Evolutionary conservation across 2,113 vertebrate genomes (phyloP).

Genomic region (Ariopsis seemanni): DNA sequence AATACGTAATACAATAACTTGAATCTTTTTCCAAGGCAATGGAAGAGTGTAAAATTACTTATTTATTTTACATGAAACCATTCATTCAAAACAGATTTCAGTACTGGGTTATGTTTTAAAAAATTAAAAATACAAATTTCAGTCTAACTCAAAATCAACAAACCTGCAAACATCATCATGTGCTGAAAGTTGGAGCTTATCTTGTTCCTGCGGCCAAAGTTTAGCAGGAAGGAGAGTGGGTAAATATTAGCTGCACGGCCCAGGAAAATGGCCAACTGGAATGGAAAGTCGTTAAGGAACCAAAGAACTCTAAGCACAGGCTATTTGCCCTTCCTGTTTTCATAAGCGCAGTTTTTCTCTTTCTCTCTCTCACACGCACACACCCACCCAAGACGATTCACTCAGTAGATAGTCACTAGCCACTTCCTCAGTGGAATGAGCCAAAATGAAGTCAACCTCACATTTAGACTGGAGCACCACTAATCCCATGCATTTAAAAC

Average conservation of each 20-base stretch:
- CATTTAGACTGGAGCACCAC: neutral
- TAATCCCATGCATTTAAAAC: neutral
- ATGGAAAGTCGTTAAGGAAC: slow-evolving; percentile 74
- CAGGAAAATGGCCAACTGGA: slow-evolving; percentile 90
- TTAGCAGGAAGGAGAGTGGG: slow-evolving; percentile 94
- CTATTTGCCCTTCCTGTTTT: neutral
- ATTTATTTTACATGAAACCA: neutral
- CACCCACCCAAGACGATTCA: neutral
- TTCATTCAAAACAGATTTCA: neutral
- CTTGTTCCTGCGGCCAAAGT: slow-evolving; percentile 93
- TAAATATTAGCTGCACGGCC: slow-evolving; percentile 99
- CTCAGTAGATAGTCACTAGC: neutral
- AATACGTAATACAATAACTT: neutral
- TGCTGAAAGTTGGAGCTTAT: slow-evolving; percentile 95
- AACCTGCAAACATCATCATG: slow-evolving; percentile 99
- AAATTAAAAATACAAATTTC: neutral
- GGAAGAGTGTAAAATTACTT: neutral
- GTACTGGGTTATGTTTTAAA: too few species aligned
- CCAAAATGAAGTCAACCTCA: neutral
- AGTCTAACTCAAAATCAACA: neutral
- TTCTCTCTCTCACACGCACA: neutral
- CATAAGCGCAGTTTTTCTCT: neutral
- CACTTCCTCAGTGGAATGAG: slow-evolving; percentile 1
- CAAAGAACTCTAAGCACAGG: slow-evolving; percentile 1
- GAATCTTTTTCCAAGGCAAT: neutral